Evolutionary conservation across 2,797 vertebrate species (phyloP).

Genomic region (Argya squamiceps): DNA sequence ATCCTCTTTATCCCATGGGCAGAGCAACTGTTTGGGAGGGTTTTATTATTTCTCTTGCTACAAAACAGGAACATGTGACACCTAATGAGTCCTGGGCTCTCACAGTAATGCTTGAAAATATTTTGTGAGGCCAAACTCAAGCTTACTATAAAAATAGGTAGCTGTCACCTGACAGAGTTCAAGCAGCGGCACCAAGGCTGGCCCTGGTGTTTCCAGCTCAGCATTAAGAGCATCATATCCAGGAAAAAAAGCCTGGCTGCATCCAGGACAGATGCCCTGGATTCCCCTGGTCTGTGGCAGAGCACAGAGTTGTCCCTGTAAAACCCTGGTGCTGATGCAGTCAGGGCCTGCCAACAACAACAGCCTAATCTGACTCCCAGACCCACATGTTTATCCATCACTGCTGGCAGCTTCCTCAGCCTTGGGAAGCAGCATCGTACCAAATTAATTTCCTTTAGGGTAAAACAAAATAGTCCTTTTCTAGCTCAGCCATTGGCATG

Average conservation of each 20-base stretch:
- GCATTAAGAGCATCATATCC: neutral
- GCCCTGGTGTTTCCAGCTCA: neutral
- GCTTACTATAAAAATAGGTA: neutral
- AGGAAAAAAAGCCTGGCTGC: neutral
- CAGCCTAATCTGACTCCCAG: neutral
- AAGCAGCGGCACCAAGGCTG: neutral
- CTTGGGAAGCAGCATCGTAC: neutral
- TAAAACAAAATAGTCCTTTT: neutral
- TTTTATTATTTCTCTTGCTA: constrained; percentile 1
- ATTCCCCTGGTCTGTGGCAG: neutral
- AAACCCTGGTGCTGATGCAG: neutral
- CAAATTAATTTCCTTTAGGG: neutral
- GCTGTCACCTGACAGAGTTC: neutral
- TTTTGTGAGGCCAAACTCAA: neutral
- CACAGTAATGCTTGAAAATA: neutral
- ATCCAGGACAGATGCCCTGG: neutral
- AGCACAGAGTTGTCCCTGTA: neutral
- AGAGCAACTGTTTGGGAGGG: constrained; percentile 14
- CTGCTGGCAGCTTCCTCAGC: neutral
- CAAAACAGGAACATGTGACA: constrained; percentile 3
- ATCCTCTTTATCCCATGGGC: constrained; percentile 34
- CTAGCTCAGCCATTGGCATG: neutral
- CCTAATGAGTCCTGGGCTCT: neutral
- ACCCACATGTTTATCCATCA: neutral
- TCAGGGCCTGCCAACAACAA: neutral